Evolutionary conservation across 2,113 vertebrate species (phyloP), one percentile per base, ranked within the genome.

Genomic region (Caloenas nicobarica): DNA sequence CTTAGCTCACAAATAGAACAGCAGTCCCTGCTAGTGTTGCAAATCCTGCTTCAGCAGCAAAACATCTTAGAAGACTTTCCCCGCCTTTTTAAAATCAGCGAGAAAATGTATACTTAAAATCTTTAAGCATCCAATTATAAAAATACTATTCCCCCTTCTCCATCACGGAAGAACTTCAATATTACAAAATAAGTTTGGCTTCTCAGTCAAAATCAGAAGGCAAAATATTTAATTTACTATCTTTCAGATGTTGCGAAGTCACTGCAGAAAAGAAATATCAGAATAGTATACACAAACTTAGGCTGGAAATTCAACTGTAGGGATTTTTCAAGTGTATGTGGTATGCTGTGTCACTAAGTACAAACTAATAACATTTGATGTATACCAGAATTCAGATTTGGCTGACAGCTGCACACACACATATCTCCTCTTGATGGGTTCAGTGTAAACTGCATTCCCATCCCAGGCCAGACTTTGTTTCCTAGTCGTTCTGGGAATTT

Each of bases 1-100:
- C 91, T 84, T 46, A 86, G 88, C 48, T 93, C 92, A 94, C 91
- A 96, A 95, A 93, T 68, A 93, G 77, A 93, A 79, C 83, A 69
- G 83, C 88, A 93, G 61, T 64, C 38, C 83, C 69, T 87, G 86
- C 22, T 72, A 93, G 80, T 64, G 79, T 23, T 95, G 83, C 69
- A 97, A 93, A 92, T 90, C 53, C 65, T 92, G 86, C 62, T 87
- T 85, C 83, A 57, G 73, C 77, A 92, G 80, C 83, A 94, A 84
- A 94, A 76, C 8, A 4, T 28, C 60, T 51, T 48, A 6, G 42
- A 71, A 57, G 42, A 44, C 16, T 56, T 79, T 7, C 0, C 5
- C n/a, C n/a, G n/a, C 18, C 12, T 12, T 42, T 50, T n/a, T 64
- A 70, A 68, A 69, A 66, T 13, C 3, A 3, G 36, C 36, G 34